A percentile compares a stretch with the other conserved stretches of the same genome.
Evolutionary conservation across 2,888 invertebrate genomes (phyloP).

Genomic region (Dasysyrphus albostriatus): DNA sequence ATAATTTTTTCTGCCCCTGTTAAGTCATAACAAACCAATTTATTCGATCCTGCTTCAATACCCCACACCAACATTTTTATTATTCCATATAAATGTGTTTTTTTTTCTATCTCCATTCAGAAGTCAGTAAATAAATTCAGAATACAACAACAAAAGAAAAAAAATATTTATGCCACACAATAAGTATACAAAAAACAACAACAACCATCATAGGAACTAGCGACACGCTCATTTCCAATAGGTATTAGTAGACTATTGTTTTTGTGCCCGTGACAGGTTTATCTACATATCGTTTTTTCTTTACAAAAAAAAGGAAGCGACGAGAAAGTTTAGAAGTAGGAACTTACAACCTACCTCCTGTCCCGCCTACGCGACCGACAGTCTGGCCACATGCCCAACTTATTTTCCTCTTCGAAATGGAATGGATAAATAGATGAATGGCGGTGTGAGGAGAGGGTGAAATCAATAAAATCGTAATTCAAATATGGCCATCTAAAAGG

Average conservation of each 20-base stretch:
- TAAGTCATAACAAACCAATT: background rate
- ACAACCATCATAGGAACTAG: conserved; percentile 15
- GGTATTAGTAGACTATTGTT: background rate
- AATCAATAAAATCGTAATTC: conserved; percentile 75
- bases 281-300: too few species aligned
- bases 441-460: background rate
- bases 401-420: background rate
- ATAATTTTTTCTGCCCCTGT: too few species aligned
- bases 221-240: conserved; percentile 13
- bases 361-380: too few species aligned
- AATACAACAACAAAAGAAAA: background rate
- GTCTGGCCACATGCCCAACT: background rate
- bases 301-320: too few species aligned
- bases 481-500: conserved; percentile 56
- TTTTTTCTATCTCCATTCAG: background rate
- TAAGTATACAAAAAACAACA: background rate
- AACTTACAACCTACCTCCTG: too few species aligned
- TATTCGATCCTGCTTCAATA: too few species aligned
- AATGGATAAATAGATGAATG: background rate
- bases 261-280: too few species aligned
- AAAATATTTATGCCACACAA: too few species aligned
- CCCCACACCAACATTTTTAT: background rate
- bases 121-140: background rate
- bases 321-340: too few species aligned
- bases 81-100: background rate